Evolutionary conservation across 2,888 invertebrate species (phyloP).

Genomic region (Lithophane ornitopus): DNA sequence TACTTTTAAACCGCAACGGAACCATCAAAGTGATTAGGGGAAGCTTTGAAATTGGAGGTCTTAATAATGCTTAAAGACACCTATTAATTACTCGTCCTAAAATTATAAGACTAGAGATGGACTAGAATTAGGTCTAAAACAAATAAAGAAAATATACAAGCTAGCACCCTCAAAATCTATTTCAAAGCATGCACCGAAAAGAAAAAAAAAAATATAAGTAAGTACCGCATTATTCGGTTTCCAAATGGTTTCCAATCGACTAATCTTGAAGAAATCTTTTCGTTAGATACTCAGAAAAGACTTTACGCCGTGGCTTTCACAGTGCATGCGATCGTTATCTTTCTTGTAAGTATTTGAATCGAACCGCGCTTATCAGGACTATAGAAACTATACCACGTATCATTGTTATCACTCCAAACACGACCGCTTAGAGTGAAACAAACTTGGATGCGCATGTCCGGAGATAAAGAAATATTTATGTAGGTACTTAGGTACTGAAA

Average conservation of each 20-base stretch:
- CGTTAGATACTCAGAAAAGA: conserved; percentile 21
- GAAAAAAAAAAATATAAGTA: not conserved
- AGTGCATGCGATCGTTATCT: conserved; percentile 53
- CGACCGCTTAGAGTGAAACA: conserved; percentile 32
- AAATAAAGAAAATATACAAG: too few relatives aligned
- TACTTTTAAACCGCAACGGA: not conserved
- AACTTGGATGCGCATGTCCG: conserved; percentile 34
- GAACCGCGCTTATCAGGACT: conserved; percentile 41
- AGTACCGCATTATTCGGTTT: conserved; percentile 18
- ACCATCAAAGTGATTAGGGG: too few relatives aligned
- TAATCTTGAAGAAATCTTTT: conserved; percentile 22
- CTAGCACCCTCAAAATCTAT: not conserved
- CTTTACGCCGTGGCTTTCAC: conserved; percentile 9
- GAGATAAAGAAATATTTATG: conserved; percentile 45
- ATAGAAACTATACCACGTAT: conserved; percentile 31
- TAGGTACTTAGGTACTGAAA: not conserved
- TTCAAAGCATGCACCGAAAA: not conserved
- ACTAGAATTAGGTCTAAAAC: too few relatives aligned
- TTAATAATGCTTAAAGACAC: not conserved
- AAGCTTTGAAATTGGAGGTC: not conserved
- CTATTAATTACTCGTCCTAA: too few relatives aligned
- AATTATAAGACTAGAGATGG: too few relatives aligned
- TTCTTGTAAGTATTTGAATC: conserved; percentile 28
- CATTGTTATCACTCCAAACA: conserved; percentile 44
- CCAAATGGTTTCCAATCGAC: not conserved